Evolutionary conservation across 2,797 vertebrate species (phyloP), one percentile per base, ranked within the genome.

Genomic region (Lerista edwardsae): DNA sequence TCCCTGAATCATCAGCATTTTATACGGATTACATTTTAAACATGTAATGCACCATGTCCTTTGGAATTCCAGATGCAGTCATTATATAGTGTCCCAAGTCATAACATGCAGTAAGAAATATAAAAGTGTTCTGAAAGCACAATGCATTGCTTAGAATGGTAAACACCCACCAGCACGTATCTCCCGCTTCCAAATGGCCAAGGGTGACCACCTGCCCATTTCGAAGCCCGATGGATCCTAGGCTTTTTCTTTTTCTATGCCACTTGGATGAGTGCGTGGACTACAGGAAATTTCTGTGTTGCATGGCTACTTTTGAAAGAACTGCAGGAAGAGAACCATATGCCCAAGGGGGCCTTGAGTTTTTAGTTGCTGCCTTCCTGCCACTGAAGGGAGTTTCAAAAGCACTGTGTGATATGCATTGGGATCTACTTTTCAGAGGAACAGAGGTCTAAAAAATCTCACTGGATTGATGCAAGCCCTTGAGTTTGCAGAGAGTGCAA

Each of bases 61-160:
- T 36, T 27, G 19, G 85, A 93, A 90, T 85, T 89, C 71, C 75
- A 90, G 91, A 84, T 36, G 87, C 92, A 81, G 68, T 85, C 85
- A 91, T 84, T 88, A 81, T 75, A 5, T 27, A 79, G 78, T 68
- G 23, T 61, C 31, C 39, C 68, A 51, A 83, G 88, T 91, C 1
- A 41, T 67, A 85, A 67, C 44, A 1, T 82, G 87, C 4, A 0
- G 12, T 71, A 39, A 21, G 2, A 19, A 0, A 0, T 0, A 4
- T 57, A 74, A 65, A 55, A 69, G 11, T 91, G 87, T 78, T 44
- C 76, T 84, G 85, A 36, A 89, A 86, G 44, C 83, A 15, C 61
- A 67, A 59, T 84, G 64, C 36, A 82, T 64, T 81, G 47, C 23
- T 75, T 75, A 87, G 59, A 69, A 75, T 91, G 86, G 86, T 55